Evolutionary conservation across 2,888 invertebrate genomes (phyloP).

Genomic region (Germaria angustata): DNA sequence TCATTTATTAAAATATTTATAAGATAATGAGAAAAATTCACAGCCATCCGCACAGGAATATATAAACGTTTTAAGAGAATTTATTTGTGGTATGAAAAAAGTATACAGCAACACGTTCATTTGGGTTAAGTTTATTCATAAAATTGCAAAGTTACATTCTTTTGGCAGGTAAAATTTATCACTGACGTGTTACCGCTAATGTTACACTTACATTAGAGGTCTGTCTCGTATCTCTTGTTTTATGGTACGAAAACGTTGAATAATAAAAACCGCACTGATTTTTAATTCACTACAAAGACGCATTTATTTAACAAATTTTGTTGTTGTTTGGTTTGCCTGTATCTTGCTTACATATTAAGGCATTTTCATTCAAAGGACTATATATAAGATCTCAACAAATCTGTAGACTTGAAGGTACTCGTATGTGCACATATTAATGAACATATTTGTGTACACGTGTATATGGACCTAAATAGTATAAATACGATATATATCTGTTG

Average conservation of each 20-base stretch:
- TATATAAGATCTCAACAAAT: slow-evolving; percentile 2
- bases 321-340: neutral
- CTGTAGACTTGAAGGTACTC: neutral
- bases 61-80: neutral
- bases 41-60: neutral
- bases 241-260: slow-evolving; percentile 16
- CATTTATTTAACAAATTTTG: neutral
- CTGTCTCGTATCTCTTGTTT: neutral
- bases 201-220: slow-evolving; percentile 34
- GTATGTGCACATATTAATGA: neutral
- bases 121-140: slow-evolving; percentile 58
- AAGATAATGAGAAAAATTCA: neutral
- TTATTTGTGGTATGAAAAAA: neutral
- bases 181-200: slow-evolving; percentile 64
- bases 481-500: no score
- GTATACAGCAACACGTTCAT: neutral
- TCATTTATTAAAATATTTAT: neutral
- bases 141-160: slow-evolving; percentile 64
- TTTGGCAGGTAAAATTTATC: slow-evolving; percentile 68
- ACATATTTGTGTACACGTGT: neutral
- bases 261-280: slow-evolving; percentile 49
- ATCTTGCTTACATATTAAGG: neutral
- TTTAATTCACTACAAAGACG: slow-evolving; percentile 55
- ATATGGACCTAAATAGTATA: neutral
- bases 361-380: slow-evolving; percentile 1